phyloP scores from a whole-genome alignment of 2,797 vertebrate genomes.

The Eupleurogrammus muticus region DNA sequence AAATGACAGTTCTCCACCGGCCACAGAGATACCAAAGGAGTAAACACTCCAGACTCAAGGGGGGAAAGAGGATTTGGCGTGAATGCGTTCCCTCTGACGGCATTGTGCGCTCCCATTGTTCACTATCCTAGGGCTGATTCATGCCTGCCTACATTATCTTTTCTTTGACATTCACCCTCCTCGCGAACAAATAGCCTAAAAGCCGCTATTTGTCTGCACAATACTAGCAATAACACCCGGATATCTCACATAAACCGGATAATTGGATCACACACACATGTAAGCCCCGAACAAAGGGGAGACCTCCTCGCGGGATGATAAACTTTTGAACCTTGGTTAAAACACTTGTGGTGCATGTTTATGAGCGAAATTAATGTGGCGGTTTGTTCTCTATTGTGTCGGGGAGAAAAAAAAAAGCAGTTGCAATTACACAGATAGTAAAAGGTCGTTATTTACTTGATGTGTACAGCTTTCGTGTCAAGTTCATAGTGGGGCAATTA shows the following conservation, averaged over 20 bases:
- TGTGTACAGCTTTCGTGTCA: conserved; percentile 29
- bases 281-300: conserved; percentile 20
- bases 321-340: conserved; percentile 42
- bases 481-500: conserved; percentile 42
- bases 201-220: background rate
- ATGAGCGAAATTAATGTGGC: conserved; percentile 31
- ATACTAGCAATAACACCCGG: conserved; percentile 10
- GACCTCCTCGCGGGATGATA: conserved; percentile 12
- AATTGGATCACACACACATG: conserved; percentile 20
- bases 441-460: conserved; percentile 49
- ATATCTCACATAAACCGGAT: conserved; percentile 17
- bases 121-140: conserved; percentile 6
- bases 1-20: conserved; percentile 4
- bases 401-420: background rate
- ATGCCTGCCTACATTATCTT: conserved; percentile 1
- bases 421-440: conserved; percentile 41
- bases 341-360: conserved; percentile 32
- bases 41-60: conserved; percentile 13
- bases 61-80: conserved; percentile 4
- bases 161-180: conserved; percentile 11
- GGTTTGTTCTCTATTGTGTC: conserved; percentile 12
- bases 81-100: conserved; percentile 19
- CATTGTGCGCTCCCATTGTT: conserved; percentile 2
- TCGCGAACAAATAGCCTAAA: background rate
- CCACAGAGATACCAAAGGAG: conserved; percentile 13